A percentile compares a stretch with the other conserved stretches of the same genome.
phyloP scores from a whole-genome alignment of 2,888 invertebrate genomes.

The Atrina japonica region DNA sequence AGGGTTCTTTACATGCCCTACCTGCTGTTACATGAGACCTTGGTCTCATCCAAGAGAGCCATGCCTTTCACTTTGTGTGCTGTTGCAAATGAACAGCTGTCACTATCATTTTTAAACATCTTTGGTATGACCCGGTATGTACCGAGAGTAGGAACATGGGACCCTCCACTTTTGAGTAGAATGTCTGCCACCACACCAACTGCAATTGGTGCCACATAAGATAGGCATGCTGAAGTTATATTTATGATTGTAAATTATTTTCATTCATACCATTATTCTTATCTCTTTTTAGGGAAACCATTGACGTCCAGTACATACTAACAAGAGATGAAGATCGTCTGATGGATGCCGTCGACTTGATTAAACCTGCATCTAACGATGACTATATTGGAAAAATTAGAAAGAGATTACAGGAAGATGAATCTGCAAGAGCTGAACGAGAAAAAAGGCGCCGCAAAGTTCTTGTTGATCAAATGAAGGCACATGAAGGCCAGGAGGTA shows the following conservation, averaged over 20 bases:
- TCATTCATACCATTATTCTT: no score
- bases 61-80: no score
- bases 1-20: no score
- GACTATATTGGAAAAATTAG: constrained; percentile 79
- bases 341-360: constrained; percentile 67
- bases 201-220: no score
- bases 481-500: constrained; percentile 79
- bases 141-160: not conserved
- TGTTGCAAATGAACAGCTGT: not conserved
- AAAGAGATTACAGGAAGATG: constrained; percentile 79
- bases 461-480: constrained; percentile 78
- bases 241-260: not conserved
- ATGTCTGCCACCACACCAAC: no score
- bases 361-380: constrained; percentile 75
- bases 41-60: no score
- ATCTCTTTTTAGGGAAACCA: constrained; percentile 63
- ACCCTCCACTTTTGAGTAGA: no score
- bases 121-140: no score
- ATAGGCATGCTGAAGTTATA: no score
- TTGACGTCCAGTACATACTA: constrained; percentile 69
- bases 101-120: not conserved
- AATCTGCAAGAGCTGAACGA: constrained; percentile 77
- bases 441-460: constrained; percentile 80
- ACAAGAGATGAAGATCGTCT: constrained; percentile 63
- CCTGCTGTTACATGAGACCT: no score